These are phyloP conservation scores for Synanceia verrucosa DNA, from an alignment of 2,797 vertebrate species.

Conservation along the genomic window DNA sequence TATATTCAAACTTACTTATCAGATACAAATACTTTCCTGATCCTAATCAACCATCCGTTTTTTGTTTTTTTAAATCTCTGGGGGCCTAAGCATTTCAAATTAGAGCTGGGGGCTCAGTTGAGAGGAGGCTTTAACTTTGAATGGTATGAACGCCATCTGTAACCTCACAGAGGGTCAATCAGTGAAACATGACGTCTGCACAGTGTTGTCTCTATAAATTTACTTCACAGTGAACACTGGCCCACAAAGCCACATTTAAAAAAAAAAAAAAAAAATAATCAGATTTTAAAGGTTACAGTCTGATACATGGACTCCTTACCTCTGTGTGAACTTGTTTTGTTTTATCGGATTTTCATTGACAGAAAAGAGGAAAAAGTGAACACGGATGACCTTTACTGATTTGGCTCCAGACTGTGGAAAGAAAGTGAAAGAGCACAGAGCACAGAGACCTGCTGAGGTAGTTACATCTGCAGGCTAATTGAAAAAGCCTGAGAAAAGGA, in stretches of 20 bases:
- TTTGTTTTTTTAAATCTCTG: not conserved
- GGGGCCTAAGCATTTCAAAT: not conserved
- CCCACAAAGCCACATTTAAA: not conserved
- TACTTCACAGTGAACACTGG: not conserved
- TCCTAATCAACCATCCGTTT: not conserved
- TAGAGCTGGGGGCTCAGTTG: not conserved
- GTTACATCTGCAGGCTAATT: conserved; percentile 49
- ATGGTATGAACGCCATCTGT: not conserved
- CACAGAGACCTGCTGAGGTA: conserved; percentile 16
- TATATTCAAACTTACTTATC: not conserved
- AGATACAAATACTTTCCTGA: not conserved
- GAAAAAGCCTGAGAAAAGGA: conserved; percentile 50
- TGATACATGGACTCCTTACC: not conserved
- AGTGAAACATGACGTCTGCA: not conserved
- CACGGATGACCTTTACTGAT: conserved; percentile 34
- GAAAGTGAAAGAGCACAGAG: conserved; percentile 48
- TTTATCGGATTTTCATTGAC: conserved; percentile 12
- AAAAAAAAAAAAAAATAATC: not conserved
- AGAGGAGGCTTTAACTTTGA: not conserved
- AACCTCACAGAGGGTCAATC: not conserved
- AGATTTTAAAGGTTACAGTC: not conserved
- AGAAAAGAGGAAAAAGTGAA: conserved; percentile 14
- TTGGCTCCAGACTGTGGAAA: conserved; percentile 55
- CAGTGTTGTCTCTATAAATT: not conserved
- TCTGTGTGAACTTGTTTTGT: not conserved